Conservation (phyloP, 2,797 vertebrate genomes). For the Sylvilagus floridanus region DNA sequence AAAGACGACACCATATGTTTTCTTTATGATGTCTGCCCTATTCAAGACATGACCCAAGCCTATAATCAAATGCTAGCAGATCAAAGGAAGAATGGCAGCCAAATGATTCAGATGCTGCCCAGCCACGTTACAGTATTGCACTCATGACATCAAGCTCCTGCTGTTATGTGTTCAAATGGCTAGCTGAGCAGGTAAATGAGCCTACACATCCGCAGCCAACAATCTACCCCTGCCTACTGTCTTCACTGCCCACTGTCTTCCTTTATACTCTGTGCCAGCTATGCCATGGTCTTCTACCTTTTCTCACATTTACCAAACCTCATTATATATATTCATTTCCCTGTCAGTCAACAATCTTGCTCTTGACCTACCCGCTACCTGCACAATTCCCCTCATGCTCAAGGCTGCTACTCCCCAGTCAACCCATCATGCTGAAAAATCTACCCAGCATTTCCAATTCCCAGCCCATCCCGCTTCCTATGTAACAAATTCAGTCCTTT, state of each 20-base stretch:
- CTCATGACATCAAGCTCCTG: background rate
- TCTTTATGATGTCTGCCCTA: background rate
- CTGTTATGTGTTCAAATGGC: slow-evolving; percentile 1
- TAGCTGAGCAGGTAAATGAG: background rate
- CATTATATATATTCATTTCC: background rate
- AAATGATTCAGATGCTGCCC: background rate
- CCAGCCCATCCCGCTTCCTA: background rate
- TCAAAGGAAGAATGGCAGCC: background rate
- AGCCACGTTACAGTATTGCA: background rate
- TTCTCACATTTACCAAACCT: background rate
- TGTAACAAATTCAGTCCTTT: background rate
- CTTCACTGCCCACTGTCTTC: background rate
- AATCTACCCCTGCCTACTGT: background rate
- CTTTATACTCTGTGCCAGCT: background rate
- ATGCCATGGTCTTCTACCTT: background rate
- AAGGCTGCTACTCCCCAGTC: background rate
- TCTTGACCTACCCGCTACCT: background rate
- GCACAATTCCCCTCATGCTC: background rate
- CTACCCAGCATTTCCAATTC: background rate
- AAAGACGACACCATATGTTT: background rate
- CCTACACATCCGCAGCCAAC: background rate
- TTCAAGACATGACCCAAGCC: background rate
- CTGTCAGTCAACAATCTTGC: background rate
- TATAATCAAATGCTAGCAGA: background rate
- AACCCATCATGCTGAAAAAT: background rate